Conservation (phyloP, 2,797 vertebrate genomes). For the Tauraco hartlaubi region DNA sequence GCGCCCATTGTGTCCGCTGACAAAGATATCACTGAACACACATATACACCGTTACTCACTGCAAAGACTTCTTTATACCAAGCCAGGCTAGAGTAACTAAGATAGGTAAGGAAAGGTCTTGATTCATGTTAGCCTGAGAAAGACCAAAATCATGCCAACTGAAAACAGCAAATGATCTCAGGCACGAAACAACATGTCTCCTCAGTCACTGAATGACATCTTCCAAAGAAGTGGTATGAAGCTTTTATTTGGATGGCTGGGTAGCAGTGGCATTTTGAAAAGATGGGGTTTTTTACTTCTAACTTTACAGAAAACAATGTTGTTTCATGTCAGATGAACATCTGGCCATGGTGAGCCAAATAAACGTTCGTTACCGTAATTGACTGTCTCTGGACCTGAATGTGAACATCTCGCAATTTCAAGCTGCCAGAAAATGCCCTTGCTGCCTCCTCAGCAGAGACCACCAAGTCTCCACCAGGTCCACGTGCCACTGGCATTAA, state of each 20-base stretch:
- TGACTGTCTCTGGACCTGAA: neutral
- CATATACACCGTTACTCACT: neutral
- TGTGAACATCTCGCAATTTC: neutral
- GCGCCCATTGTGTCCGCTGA: rapidly evolving
- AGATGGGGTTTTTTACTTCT: neutral
- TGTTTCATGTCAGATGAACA: neutral
- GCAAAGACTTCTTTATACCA: neutral
- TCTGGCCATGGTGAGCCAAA: neutral
- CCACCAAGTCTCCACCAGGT: neutral
- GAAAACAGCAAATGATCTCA: neutral
- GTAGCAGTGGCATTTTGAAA: neutral
- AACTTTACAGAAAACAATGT: neutral
- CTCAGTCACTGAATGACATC: neutral
- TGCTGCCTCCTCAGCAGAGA: neutral
- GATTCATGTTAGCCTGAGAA: neutral
- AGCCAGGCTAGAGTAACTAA: neutral
- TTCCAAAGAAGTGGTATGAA: neutral
- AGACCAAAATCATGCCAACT: neutral
- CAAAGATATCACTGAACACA: neutral
- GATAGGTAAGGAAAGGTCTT: neutral
- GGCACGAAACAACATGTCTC: neutral
- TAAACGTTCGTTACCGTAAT: neutral
- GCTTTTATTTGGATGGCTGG: neutral
- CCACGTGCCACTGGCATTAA: neutral
- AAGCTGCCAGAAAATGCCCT: neutral